Base-by-base conservation (phyloP, 2,797 vertebrate genomes). In the Sitta carolinensis region DNA sequence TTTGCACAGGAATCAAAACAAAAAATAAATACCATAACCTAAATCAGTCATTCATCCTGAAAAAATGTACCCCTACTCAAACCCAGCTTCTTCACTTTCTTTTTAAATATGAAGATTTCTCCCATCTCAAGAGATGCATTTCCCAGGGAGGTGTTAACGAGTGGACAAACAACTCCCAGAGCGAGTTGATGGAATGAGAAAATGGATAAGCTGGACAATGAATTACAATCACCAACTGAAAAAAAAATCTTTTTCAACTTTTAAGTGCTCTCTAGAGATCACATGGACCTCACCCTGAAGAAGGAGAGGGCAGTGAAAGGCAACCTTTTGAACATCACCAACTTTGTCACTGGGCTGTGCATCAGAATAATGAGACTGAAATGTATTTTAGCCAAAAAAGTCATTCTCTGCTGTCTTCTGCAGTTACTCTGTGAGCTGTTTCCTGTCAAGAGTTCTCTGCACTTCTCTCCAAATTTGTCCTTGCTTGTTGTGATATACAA, bases 41-140 rank as follows among this genome's bases (percentile, higher is more conserved):
- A 87, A 87, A 95, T 84, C 87, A 87, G 79, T 94, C 86, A 80
- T 34, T 91, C 87, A 91, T 30, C 9, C 55, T 55, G 59, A 80
- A 48, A 78, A 52, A 74, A 36, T 3, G 8, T 62, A 68, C 52
- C 75, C 51, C 50, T 87, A 47, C 67, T 67, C 84, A 64, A 67
- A 74, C 27, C 13, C 17, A 52, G 66, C 32, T 87, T 59, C 72
- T 77, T 54, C 2, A 0, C 26, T 77, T 74, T 12, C 2, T 5
- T 88, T 79, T 27, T 26, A 57, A 45, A 51, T 2, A 7, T 3
- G 26, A 36, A 13, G 34, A 38, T 54, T 87, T 48, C 51, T 84
- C 43, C 50, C 32, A 17, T 32, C 40, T 75, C 58, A 26, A 30
- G 57, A 42, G 54, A 64, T 8, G 13, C 15, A 11, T 80, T 87